Evolutionary conservation across 2,113 vertebrate species (phyloP).

Genomic region (Anarrhichthys ocellatus): DNA sequence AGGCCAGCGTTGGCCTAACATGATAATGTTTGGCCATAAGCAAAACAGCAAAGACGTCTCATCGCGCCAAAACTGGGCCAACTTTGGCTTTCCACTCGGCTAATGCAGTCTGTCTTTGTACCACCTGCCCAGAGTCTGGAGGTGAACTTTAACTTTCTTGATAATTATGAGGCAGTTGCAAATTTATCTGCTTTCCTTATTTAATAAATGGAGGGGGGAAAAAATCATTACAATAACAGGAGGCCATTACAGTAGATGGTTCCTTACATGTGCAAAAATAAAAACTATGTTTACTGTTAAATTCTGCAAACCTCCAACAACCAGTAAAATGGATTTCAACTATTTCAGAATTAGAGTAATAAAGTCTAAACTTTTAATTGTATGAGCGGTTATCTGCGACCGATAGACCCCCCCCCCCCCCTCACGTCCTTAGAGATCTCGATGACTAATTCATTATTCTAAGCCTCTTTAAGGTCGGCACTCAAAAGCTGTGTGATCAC

Average conservation of each 20-base stretch:
- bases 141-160: not conserved
- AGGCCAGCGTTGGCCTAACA: slow-evolving; percentile 33
- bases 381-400: slow-evolving; percentile 47
- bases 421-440: slow-evolving; percentile 63
- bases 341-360: slow-evolving; percentile 55
- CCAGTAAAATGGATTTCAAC: slow-evolving; percentile 36
- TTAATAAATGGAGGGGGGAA: not conserved
- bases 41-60: slow-evolving; percentile 15
- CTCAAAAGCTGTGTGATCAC: slow-evolving; percentile 60
- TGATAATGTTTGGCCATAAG: slow-evolving; percentile 30
- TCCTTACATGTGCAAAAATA: slow-evolving; percentile 7
- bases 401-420: slow-evolving; percentile 49
- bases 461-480: slow-evolving; percentile 66
- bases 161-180: slow-evolving; percentile 3
- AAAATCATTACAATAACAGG: not conserved
- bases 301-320: slow-evolving; percentile 15
- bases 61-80: not conserved
- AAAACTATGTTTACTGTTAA: not conserved
- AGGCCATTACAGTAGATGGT: not conserved
- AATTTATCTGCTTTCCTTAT: not conserved
- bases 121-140: slow-evolving; percentile 20
- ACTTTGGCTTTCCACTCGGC: not conserved
- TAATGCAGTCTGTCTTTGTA: slow-evolving; percentile 18
- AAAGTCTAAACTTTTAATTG: slow-evolving; percentile 67
- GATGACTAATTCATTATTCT: slow-evolving; percentile 68